phyloP scores from a whole-genome alignment of 2,888 invertebrate species.

The Myopa tessellatipennis region DNA sequence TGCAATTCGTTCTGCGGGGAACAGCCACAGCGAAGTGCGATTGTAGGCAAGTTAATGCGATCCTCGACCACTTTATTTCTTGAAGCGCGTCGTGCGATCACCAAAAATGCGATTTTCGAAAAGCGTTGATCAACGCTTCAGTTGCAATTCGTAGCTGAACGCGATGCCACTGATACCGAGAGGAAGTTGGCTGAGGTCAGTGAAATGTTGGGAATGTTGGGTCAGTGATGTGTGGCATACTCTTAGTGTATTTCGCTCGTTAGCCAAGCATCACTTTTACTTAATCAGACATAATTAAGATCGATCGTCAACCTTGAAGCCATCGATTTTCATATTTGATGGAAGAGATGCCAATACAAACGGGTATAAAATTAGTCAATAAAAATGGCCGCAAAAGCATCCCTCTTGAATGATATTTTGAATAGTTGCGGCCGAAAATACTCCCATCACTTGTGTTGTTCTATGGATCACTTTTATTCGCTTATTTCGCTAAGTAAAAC shows the following conservation, averaged over 20 bases:
- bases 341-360: no score
- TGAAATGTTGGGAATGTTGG: background rate
- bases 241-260: no score
- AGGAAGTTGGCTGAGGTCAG: slow-evolving; percentile 61
- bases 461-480: background rate
- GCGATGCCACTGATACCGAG: slow-evolving; percentile 62
- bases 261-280: no score
- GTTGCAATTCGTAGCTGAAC: slow-evolving; percentile 55
- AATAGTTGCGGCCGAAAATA: no score
- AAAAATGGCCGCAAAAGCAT: no score
- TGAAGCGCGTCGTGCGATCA: slow-evolving; percentile 24
- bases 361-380: no score
- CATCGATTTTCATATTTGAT: no score
- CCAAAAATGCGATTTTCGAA: slow-evolving; percentile 20
- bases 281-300: no score
- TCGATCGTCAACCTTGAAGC: no score
- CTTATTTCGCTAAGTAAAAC: background rate
- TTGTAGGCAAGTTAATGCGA: background rate
- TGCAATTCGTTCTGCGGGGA: background rate
- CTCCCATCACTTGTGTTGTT: background rate
- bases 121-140: slow-evolving; percentile 49
- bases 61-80: background rate
- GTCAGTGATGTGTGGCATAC: no score
- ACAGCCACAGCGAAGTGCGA: no score
- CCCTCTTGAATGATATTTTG: no score